Conservation (phyloP, 2,113 vertebrate species). For the Notiomystis cincta region DNA sequence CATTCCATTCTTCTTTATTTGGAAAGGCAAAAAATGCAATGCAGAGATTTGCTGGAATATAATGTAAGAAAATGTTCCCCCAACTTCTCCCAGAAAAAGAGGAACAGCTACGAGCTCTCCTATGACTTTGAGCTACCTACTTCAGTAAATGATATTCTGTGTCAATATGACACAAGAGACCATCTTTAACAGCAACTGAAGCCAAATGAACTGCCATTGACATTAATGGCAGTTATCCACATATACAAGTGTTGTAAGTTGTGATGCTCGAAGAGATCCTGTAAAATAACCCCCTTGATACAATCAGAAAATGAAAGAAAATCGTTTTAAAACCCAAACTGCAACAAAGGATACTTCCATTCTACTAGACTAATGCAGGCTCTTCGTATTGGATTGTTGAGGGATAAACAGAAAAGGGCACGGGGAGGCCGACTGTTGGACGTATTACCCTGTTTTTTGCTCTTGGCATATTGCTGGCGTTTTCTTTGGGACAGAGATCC, state of each 20-base stretch:
- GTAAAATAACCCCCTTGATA: background rate
- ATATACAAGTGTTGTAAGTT: background rate
- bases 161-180: background rate
- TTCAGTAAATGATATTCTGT: background rate
- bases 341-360: slow-evolving; percentile 96
- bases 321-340: background rate
- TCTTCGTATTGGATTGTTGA: slow-evolving; percentile 98
- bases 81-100: background rate
- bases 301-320: background rate
- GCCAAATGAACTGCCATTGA: background rate
- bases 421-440: slow-evolving; percentile 92
- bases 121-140: background rate
- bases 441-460: slow-evolving; percentile 97
- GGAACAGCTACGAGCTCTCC: background rate
- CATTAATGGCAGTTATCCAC: background rate
- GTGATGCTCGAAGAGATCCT: background rate
- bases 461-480: slow-evolving; percentile 98
- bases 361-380: slow-evolving; percentile 99
- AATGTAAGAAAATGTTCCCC: background rate
- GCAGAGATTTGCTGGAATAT: background rate
- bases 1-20: background rate
- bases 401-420: slow-evolving; percentile 96
- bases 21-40: background rate
- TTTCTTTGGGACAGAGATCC: slow-evolving; percentile 98
- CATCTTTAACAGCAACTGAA: background rate